Conservation (phyloP, 1,140 invertebrate species). For the Pseudomyrmex concolor region DNA sequence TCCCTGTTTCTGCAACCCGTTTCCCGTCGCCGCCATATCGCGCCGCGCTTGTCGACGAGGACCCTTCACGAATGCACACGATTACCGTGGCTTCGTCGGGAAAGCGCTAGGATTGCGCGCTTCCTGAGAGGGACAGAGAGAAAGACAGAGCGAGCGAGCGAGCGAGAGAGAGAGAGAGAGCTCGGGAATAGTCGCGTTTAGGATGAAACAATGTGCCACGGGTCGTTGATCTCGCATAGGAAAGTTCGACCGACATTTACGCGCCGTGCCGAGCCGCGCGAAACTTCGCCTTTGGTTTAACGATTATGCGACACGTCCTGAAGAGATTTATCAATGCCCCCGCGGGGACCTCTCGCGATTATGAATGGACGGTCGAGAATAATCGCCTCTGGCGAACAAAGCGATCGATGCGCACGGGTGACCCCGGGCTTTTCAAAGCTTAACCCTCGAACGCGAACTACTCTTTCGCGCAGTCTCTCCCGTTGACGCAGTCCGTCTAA, state of each 20-base stretch:
- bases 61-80: constrained; percentile 70
- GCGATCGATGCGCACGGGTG: constrained; percentile 55
- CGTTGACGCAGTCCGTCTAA: constrained; percentile 14
- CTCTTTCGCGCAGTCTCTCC: constrained; percentile 21
- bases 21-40: constrained; percentile 29
- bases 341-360: constrained; percentile 43
- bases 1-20: constrained; percentile 51
- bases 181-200: constrained; percentile 66
- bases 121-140: constrained; percentile 52
- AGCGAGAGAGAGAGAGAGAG: constrained; percentile 9
- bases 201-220: constrained; percentile 70
- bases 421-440: constrained; percentile 34
- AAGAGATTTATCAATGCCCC: constrained; percentile 50
- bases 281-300: constrained; percentile 59
- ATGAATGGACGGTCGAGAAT: constrained; percentile 58
- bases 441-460: constrained; percentile 35
- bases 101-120: constrained; percentile 68
- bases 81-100: constrained; percentile 69
- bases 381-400: constrained; percentile 55
- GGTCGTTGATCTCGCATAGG: constrained; percentile 65
- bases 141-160: no score
- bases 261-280: constrained; percentile 6
- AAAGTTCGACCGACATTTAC: constrained; percentile 44
- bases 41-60: constrained; percentile 61
- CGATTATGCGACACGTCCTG: constrained; percentile 55